These are phyloP conservation scores for Hylaeus volcanicus DNA, from an alignment of 1,140 invertebrate species.

Conservation along the genomic window DNA sequence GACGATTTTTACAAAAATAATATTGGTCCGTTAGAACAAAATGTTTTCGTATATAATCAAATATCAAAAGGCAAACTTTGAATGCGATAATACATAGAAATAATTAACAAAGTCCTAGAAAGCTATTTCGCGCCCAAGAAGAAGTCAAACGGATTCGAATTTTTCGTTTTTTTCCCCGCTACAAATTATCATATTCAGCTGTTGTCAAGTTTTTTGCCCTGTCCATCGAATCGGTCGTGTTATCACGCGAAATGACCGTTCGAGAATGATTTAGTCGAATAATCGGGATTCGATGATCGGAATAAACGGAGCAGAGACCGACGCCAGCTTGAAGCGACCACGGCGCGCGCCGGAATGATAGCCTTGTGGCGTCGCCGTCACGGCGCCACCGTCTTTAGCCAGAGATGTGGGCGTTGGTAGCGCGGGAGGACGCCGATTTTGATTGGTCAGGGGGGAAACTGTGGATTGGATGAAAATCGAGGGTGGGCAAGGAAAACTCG, in stretches of 20 bases:
- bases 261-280: background rate
- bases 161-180: no score
- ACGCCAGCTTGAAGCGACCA: constrained; percentile 34
- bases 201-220: no score
- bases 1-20: no score
- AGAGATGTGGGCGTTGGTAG: constrained; percentile 51
- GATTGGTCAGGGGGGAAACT: constrained; percentile 53
- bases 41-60: no score
- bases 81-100: no score
- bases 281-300: constrained; percentile 7
- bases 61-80: no score
- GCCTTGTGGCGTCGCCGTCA: constrained; percentile 62
- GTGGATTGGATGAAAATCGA: constrained; percentile 64
- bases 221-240: no score
- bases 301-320: constrained; percentile 6
- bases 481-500: constrained; percentile 35
- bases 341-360: constrained; percentile 74
- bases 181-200: no score
- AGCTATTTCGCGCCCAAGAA: no score
- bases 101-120: no score
- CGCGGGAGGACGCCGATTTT: background rate
- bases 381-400: constrained; percentile 74
- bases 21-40: no score
- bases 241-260: background rate
- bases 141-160: no score